Conservation (phyloP, 2,797 vertebrate genomes). For the Anableps anableps region DNA sequence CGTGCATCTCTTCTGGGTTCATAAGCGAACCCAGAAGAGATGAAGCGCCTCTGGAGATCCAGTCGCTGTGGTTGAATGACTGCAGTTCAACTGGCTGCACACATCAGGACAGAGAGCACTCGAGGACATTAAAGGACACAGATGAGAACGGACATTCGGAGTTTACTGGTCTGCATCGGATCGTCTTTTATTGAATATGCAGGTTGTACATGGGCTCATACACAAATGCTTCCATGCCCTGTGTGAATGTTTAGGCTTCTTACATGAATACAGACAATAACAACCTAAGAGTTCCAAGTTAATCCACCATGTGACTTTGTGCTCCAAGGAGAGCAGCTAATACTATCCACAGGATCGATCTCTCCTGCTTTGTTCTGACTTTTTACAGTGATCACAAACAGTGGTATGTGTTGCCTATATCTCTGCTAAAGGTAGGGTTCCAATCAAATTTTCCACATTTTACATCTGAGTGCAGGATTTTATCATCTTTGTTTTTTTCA, state of each 20-base stretch:
- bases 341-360: conserved; percentile 47
- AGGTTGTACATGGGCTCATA: conserved; percentile 4
- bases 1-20: conserved; percentile 25
- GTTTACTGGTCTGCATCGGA: conserved; percentile 53
- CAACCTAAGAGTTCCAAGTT: conserved; percentile 10
- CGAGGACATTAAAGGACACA: conserved; percentile 52
- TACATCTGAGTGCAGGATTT: neutral
- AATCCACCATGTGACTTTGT: conserved; percentile 9
- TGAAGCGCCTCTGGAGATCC: conserved; percentile 34
- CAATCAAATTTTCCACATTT: neutral
- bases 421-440: neutral
- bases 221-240: conserved; percentile 24
- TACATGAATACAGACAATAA: conserved; percentile 7
- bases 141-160: conserved; percentile 48
- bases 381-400: conserved; percentile 30
- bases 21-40: conserved; percentile 26
- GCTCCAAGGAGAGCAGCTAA: conserved; percentile 21
- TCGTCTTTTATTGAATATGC: conserved; percentile 27
- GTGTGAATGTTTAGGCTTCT: conserved; percentile 16
- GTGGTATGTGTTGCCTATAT: conserved; percentile 9
- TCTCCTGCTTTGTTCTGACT: conserved; percentile 38
- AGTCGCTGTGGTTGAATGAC: conserved; percentile 44
- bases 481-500: neutral
- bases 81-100: conserved; percentile 63
- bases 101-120: conserved; percentile 50